Base-by-base conservation (phyloP, 2,888 invertebrate genomes). In the Frankliniella intonsa region DNA sequence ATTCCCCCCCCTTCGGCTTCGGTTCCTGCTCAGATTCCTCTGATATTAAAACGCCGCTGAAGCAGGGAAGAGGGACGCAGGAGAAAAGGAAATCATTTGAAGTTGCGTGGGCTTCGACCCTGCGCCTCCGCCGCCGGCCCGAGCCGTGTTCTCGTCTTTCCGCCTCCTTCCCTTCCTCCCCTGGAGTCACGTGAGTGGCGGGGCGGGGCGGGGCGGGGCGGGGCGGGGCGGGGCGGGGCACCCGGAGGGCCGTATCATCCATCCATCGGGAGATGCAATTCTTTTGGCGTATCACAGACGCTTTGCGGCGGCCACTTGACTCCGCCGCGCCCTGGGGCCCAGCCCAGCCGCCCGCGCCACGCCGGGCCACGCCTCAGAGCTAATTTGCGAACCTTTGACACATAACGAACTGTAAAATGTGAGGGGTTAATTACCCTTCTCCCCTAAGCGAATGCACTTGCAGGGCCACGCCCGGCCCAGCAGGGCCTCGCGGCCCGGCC, bases 341-440 rank as follows among this genome's bases (percentile, higher is more conserved):
- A n/a, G 38, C 38, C 38, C 38, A 2, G 38, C 38, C 38, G 3
- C 38, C 38, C 38, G 5, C 38, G 3, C 38, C 38, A n/a, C n/a
- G 38, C 38, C 38, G 38, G 2, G 5, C 38, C 62, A 19, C 62
- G 62, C 22, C 69, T 25, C 69, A 76, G 69, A 25, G 69, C 69
- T 76, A 76, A 76, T 76, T 76, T 76, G 69, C 69, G 69, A 76
- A 76, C 69, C 69, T 76, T 76, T 76, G 69, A 76, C 69, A 76
- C 69, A 76, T 76, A 76, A 76, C 69, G 69, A 76, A 76, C 69
- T 76, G 69, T 76, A 76, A 76, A 76, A 76, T 76, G 69, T 25
- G 69, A 76, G 25, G 25, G 55, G 55, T 55, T 55, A 55, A 55
- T 55, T 55, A 55, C 19, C 17, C 55, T 14, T 14, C 55, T 55